Evolutionary conservation across 1,140 invertebrate genomes (phyloP), one percentile per base, ranked within the genome.

Genomic region (Rhagoletis pomonella): DNA sequence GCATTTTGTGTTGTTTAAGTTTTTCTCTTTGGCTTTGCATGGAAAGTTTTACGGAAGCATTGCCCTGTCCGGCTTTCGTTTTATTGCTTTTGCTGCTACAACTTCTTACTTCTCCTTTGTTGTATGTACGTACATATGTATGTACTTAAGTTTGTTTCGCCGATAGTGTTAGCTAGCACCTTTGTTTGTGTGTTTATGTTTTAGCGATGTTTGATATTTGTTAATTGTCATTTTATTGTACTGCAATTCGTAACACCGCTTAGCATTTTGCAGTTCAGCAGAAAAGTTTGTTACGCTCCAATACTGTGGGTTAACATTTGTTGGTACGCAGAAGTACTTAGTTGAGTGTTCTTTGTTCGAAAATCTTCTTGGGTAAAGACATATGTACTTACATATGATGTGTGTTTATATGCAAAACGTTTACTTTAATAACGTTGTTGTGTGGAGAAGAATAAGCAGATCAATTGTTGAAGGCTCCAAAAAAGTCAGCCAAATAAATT

Each of bases 1-100:
- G 3, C 10, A 17, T 17, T 10, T 14, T 58, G 12, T 3, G 9
- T 62, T 62, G 60, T 62, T 62, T 62, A 62, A 3, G 1, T 62
- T 62, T 62, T 62, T 62, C 6, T 39, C 12, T 4, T 29, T 4
- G 19, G 42, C 44, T 4, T 4, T 65, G 42, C 12, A 42, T 44
- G 39, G 67, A 73, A 44, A 73, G 42, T 73, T 67, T 73, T 73
- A 73, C 67, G 67, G 67, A 73, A 73, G 42, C 67, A 73, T 73
- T 73, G 44, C 67, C 39, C 6, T 73, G 14, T 73, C 44, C 17
- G 64, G 9, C 4, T 47, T 69, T 4, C 67, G 14, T 44, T 7
- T 67, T 67, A 2, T 67, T 67, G n/a, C 17, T 29, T 65, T 39
- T 6, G 64, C 39, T 42, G 64, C 19, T 65, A 39, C 67, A 73